Evolutionary conservation across 2,888 invertebrate genomes (phyloP), one percentile per base, ranked within the genome.

Genomic region (Pogonocherus hispidulus): DNA sequence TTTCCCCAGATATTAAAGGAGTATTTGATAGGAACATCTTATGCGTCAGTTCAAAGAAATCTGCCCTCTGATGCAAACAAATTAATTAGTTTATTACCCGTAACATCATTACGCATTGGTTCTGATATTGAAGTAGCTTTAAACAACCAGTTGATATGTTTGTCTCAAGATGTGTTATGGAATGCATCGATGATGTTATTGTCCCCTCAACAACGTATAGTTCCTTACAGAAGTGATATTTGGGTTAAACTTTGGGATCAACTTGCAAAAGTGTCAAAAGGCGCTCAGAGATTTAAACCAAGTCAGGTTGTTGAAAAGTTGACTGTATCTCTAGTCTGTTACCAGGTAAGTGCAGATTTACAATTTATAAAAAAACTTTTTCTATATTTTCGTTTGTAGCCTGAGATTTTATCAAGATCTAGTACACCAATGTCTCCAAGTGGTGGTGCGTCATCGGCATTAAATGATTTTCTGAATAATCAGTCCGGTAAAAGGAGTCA

Each of bases 241-340:
- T 95, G 95, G 95, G 94, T 94, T 44, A 89, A 91, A 71, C 86
- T 95, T 75, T 95, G 94, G 94, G 92, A 91, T 76, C 90, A 91
- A 71, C 88, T 93, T 32, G 88, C 88, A 56, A 89, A 89, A 79
- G 86, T 88, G 46, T 89, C 87, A 14, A 89, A 90, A 76, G 89
- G 89, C 56, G 88, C 87, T 72, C 89, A 86, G 11, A 89, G 91
- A 63, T 92, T 94, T 78, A 88, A 87, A 63, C 91, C 93, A 0
- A 88, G 88, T 52, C 90, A 91, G 79, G 94, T 94, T 23, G 90
- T 91, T 0, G 94, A 94, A 76, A 94, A 95, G 80, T 87, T 95
- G 23, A 88, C 93, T 79, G 91, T 94, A 67, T 94, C 94, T 52
- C 86, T 95, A 79, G 92, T 93, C 66, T 95, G 94, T 82, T 95